Percentiles rank a stretch among this genome's conserved stretches.
Evolutionary conservation across 2,888 invertebrate species (phyloP).

Genomic region (Alentia gelatinosa): DNA sequence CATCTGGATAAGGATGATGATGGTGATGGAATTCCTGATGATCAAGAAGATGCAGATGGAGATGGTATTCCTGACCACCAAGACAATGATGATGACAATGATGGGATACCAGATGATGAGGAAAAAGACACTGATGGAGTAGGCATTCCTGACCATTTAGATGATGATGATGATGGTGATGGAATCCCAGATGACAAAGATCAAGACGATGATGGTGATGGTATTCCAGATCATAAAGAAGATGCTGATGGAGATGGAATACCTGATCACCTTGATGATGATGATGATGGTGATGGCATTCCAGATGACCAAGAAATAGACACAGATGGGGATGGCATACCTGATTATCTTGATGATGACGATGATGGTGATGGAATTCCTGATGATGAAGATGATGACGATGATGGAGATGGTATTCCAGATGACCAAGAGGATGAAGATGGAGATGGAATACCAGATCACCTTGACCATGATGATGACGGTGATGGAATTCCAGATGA

Average conservation of each 20-base stretch:
- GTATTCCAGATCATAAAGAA: slow-evolving; percentile 66
- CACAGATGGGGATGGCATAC: slow-evolving; percentile 65
- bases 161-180: slow-evolving; percentile 65
- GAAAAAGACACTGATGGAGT: slow-evolving; percentile 58
- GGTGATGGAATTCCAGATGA: slow-evolving; percentile 77
- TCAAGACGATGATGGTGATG: slow-evolving; percentile 64
- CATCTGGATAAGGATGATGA: slow-evolving; percentile 67
- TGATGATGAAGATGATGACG: slow-evolving; percentile 63
- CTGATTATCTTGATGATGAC: slow-evolving; percentile 63
- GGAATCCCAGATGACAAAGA: slow-evolving; percentile 63
- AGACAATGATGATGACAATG: slow-evolving; percentile 63
- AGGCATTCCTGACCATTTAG: slow-evolving; percentile 70
- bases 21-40: slow-evolving; percentile 67
- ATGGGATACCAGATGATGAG: slow-evolving; percentile 66
- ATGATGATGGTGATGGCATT: slow-evolving; percentile 68
- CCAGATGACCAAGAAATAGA: slow-evolving; percentile 67
- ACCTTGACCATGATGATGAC: slow-evolving; percentile 69
- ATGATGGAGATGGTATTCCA: slow-evolving; percentile 61
- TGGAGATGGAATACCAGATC: slow-evolving; percentile 66
- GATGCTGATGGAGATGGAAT: slow-evolving; percentile 67
- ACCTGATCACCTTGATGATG: slow-evolving; percentile 67
- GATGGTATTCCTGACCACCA: slow-evolving; percentile 68
- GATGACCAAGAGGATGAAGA: slow-evolving; percentile 58
- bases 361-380: slow-evolving; percentile 61
- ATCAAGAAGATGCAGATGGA: slow-evolving; percentile 69